A percentile compares a stretch with the other conserved stretches of the same genome.
Conservation (phyloP, 2,113 vertebrate species). For the Ictalurus punctatus region DNA sequence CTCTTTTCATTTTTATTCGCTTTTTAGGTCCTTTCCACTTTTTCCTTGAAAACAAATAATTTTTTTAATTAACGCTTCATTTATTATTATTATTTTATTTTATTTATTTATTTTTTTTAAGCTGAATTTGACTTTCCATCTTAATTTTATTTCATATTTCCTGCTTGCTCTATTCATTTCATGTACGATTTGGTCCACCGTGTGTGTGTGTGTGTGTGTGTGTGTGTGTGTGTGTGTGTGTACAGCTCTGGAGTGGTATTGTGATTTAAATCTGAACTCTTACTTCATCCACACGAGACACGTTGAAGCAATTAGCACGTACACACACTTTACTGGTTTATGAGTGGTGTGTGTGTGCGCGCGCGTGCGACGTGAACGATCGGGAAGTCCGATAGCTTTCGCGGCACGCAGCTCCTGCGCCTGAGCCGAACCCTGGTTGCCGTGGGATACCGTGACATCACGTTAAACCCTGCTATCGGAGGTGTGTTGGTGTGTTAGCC, state of each 20-base stretch:
- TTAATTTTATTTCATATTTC: neutral
- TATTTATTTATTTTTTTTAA: neutral
- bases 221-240: neutral
- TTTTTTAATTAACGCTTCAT: neutral
- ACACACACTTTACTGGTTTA: neutral
- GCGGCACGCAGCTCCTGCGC: slow-evolving; percentile 50
- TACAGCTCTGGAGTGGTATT: neutral
- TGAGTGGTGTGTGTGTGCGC: neutral
- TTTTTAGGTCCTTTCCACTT: neutral
- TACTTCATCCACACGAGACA: neutral
- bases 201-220: neutral
- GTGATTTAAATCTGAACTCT: neutral
- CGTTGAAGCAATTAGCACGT: neutral
- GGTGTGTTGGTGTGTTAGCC: slow-evolving; percentile 5
- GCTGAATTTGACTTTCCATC: neutral
- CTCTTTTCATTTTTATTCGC: neutral
- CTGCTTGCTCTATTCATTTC: neutral
- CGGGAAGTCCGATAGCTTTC: slow-evolving; percentile 63
- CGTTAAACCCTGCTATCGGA: slow-evolving; percentile 22
- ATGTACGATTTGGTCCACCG: neutral
- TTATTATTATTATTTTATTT: neutral
- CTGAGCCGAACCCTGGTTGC: slow-evolving; percentile 28
- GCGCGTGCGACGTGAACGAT: slow-evolving; percentile 7
- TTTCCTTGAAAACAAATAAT: neutral
- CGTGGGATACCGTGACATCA: slow-evolving; percentile 37